These are phyloP conservation scores for Cochlearius cochlearius DNA, from an alignment of 2,113 vertebrate genomes.

Conservation along the genomic window DNA sequence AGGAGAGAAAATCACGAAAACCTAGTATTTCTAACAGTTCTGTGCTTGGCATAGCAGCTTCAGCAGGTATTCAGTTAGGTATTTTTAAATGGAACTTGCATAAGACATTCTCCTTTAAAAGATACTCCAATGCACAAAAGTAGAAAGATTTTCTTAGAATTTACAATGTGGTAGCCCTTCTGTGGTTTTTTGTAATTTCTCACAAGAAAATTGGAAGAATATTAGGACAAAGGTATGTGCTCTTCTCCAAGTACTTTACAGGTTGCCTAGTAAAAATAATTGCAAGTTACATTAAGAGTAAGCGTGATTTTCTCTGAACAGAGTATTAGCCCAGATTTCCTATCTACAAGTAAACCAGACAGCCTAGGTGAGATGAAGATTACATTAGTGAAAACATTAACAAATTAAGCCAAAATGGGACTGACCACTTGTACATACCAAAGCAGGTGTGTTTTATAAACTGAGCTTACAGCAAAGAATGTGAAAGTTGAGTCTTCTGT, in stretches of 20 bases:
- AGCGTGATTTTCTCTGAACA: neutral
- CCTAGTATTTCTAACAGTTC: neutral
- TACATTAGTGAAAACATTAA: neutral
- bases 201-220: neutral
- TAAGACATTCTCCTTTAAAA: neutral
- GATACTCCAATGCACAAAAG: neutral
- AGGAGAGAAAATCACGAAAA: neutral
- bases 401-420: neutral
- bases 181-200: neutral
- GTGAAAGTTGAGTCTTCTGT: neutral
- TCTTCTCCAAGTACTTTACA: neutral
- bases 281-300: neutral
- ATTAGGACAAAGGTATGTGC: neutral
- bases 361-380: neutral
- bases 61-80: neutral
- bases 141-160: neutral
- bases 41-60: neutral
- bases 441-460: neutral
- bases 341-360: neutral
- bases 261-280: neutral
- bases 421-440: neutral
- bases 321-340: neutral
- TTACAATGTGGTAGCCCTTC: neutral
- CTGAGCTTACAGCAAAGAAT: neutral
- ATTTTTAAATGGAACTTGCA: neutral